Percentiles rank a stretch among this genome's conserved stretches.
Evolutionary conservation across 2,888 invertebrate genomes (phyloP).

Genomic region (Scaeva pyrastri): DNA sequence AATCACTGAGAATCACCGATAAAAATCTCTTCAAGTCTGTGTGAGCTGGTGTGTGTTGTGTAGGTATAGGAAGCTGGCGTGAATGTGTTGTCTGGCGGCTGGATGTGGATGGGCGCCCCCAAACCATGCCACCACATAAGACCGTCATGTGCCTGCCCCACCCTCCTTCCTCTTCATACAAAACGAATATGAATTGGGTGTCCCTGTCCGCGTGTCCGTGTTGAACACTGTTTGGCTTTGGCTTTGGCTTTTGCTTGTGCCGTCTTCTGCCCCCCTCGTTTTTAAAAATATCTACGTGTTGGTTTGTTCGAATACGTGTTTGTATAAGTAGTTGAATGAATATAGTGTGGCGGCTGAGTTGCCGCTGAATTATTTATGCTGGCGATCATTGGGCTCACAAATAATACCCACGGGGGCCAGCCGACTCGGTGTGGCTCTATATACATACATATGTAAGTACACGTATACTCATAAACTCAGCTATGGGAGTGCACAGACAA

Average conservation of each 20-base stretch:
- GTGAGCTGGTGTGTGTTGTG: conserved; percentile 48
- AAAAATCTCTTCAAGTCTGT: conserved; percentile 82
- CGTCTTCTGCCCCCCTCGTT: conserved; percentile 28
- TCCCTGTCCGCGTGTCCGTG: conserved; percentile 36
- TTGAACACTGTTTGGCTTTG: conserved; percentile 28
- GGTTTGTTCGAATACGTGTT: neutral
- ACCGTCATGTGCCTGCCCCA: neutral
- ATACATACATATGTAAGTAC: no score
- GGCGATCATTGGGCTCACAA: conserved; percentile 70
- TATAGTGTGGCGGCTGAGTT: conserved; percentile 41
- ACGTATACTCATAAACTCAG: no score
- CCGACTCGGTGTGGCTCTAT: conserved; percentile 17
- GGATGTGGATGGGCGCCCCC: conserved; percentile 55
- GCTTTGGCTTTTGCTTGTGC: conserved; percentile 31
- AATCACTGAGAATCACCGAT: conserved; percentile 84
- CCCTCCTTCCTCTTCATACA: neutral
- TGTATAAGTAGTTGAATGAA: neutral
- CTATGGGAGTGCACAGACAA: conserved; percentile 44
- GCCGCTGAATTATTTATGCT: conserved; percentile 73
- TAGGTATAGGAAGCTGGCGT: conserved; percentile 25
- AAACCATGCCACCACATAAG: conserved; percentile 59
- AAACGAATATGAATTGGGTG: conserved; percentile 57
- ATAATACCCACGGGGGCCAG: conserved; percentile 64
- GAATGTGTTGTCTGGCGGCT: conserved; percentile 48
- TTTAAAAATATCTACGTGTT: conserved; percentile 19